A percentile compares a stretch with the other conserved stretches of the same genome.
phyloP scores from a whole-genome alignment of 2,797 vertebrate species.

The Triplophysa yarkandensis region DNA sequence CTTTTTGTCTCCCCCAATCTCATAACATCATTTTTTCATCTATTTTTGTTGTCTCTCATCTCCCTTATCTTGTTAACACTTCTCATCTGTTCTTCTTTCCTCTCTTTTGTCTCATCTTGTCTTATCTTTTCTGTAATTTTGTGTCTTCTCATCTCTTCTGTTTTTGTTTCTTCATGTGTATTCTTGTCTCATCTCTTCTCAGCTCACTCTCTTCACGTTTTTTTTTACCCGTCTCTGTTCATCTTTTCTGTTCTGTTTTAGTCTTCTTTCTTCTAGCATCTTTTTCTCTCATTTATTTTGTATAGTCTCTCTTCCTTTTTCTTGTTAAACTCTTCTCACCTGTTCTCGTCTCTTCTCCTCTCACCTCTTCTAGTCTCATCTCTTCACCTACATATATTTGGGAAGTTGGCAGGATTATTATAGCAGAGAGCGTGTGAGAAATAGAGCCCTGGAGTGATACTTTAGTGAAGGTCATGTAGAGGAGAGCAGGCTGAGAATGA shows the following conservation, averaged over 20 bases:
- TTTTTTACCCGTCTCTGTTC: background rate
- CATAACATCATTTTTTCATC: background rate
- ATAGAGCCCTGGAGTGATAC: slow-evolving; percentile 18
- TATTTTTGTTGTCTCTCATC: background rate
- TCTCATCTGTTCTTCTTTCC: background rate
- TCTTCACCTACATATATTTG: background rate
- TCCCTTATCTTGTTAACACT: background rate
- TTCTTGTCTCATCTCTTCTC: background rate
- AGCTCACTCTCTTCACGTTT: background rate
- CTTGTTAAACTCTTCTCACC: background rate
- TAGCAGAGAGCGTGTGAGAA: background rate
- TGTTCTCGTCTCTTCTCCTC: background rate
- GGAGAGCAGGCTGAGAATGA: slow-evolving; percentile 18
- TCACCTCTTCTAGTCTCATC: background rate
- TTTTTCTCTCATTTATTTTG: background rate
- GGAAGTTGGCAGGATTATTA: background rate
- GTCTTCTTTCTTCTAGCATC: background rate
- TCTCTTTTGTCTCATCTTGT: background rate
- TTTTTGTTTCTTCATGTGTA: background rate
- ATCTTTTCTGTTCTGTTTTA: background rate
- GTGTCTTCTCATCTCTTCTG: background rate
- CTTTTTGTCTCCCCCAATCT: background rate
- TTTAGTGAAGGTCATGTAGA: slow-evolving; percentile 40
- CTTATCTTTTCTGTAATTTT: background rate
- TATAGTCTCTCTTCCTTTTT: background rate